Base-by-base conservation (phyloP, 2,888 invertebrate genomes). In the Epicampocera succincta region DNA sequence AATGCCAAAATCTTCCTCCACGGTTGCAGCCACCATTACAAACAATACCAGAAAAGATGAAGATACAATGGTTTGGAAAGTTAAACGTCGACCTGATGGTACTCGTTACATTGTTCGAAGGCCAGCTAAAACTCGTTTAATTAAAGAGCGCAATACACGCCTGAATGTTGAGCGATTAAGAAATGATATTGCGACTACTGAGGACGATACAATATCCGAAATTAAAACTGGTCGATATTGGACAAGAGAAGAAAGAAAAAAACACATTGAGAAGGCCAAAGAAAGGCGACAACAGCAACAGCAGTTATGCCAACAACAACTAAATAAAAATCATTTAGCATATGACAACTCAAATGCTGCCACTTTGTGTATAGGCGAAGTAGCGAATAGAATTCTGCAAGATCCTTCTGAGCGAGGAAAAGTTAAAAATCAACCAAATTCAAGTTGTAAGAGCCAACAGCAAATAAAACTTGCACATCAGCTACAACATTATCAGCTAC, bases 181-280 rank as follows among this genome's bases (percentile, higher is more conserved):
- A 1, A 90, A 90, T 44, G 74, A 82, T 13, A 92, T 94, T 71
- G 94, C 94, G 0, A 95, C 94, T 4, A 95, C 95, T 0, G 96
- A 96, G 87, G 96, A 96, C 86, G 95, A 96, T 85, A 94, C 95
- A 19, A 93, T 94, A 90, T 95, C 95, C 13, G 95, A 95, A 88
- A 92, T 95, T 80, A 96, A 96, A 92, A 91, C 92, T 15, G 95
- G 95, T 6, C 93, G 95, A 38, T 96, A 95, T 88, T 96, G 95
- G 95, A 93, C 93, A 3, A 94, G 94, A 88, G 95, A 95, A 85
- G 95, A 96, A 84, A 92, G 95, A 2, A 95, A 95, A 86, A 92
- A 93, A 52, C 95, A 96, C 85, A 89, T 95, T 85, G 95, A 95
- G 87, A 93, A 93, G 69, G 94, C 95, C 1, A 92, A 93, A 58